Conservation (phyloP, 2,797 vertebrate genomes). For the Anguilla pacifica region DNA sequence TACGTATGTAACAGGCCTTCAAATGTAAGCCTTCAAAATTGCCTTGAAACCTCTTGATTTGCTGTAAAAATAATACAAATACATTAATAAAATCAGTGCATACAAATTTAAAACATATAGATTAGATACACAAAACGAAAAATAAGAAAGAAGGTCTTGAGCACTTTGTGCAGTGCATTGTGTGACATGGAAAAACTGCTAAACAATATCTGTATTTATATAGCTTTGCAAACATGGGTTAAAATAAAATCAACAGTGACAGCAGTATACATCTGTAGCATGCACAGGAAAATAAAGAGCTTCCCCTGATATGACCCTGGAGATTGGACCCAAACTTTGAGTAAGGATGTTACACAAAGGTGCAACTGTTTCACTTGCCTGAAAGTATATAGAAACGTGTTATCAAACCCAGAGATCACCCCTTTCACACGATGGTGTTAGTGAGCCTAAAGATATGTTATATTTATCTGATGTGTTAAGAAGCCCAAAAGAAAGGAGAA, state of each 20-base stretch:
- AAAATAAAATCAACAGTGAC: neutral
- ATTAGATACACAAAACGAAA: neutral
- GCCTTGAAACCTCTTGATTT: neutral
- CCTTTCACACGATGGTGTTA: neutral
- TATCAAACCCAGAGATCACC: neutral
- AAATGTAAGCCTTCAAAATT: neutral
- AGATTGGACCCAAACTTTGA: neutral
- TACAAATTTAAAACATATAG: neutral
- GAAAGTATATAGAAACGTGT: neutral
- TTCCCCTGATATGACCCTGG: conserved; percentile 17
- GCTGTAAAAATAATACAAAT: neutral
- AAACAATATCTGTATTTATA: neutral
- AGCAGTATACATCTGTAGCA: neutral
- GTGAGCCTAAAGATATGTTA: neutral
- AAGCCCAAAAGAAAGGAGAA: neutral
- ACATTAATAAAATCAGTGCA: neutral
- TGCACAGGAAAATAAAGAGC: neutral
- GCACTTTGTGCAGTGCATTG: neutral
- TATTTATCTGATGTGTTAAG: neutral
- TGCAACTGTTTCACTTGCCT: neutral
- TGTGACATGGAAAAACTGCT: neutral
- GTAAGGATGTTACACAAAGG: neutral
- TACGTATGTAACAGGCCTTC: neutral
- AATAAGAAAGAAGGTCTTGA: neutral
- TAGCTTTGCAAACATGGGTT: neutral